phyloP scores from a whole-genome alignment of 2,113 vertebrate species.

The Eira barbara region DNA sequence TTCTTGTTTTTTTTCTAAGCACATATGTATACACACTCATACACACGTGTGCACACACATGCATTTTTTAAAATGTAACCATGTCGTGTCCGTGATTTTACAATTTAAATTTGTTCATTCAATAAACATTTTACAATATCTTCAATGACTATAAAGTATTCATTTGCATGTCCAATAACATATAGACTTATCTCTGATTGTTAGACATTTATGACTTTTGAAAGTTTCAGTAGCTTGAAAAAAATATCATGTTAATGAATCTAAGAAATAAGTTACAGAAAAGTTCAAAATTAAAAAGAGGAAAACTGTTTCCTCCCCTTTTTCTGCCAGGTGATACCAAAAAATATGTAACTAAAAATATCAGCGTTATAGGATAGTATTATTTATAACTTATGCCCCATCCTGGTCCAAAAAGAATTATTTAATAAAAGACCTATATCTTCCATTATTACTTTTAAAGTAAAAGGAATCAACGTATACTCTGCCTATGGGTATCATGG shows the following conservation, averaged over 20 bases:
- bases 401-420: not conserved
- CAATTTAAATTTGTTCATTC: not conserved
- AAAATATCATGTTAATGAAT: not conserved
- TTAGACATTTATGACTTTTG: not conserved
- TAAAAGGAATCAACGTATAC: not conserved
- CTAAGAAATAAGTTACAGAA: not conserved
- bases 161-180: not conserved
- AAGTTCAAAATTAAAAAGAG: slow-evolving; percentile 32
- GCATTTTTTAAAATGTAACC: not conserved
- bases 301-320: not conserved
- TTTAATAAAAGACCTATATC: not conserved
- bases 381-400: not conserved
- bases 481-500: not conserved
- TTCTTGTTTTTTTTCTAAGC: not conserved
- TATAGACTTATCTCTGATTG: not conserved
- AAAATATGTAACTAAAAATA: slow-evolving; percentile 7
- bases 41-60: not conserved
- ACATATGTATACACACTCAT: not conserved
- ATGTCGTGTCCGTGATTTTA: not conserved
- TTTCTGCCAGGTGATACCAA: not conserved
- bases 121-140: not conserved
- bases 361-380: not conserved
- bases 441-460: not conserved
- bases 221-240: not conserved
- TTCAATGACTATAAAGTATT: not conserved